Evolutionary conservation across 2,797 vertebrate species (phyloP).

Genomic region (Dicrostonyx torquatus): DNA sequence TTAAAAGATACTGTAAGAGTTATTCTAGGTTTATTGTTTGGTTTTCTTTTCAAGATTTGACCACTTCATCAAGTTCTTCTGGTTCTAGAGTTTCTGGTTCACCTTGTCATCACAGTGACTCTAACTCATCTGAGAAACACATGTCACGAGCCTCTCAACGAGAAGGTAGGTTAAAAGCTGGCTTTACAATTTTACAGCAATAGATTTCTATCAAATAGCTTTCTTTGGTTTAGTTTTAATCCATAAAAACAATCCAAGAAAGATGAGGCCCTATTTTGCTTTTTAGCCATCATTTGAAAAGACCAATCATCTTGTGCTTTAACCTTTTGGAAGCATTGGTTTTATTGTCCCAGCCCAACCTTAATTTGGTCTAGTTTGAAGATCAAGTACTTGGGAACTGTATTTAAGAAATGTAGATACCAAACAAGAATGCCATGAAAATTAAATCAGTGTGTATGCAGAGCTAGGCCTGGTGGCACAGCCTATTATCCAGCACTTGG

Average conservation of each 20-base stretch:
- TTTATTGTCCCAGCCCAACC: conserved; percentile 27
- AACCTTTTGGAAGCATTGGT: conserved; percentile 28
- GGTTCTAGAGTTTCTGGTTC: conserved; percentile 90
- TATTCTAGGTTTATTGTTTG: conserved; percentile 54
- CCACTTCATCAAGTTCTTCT: conserved; percentile 87
- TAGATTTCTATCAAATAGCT: background rate
- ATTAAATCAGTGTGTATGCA: conserved; percentile 17
- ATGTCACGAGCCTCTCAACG: conserved; percentile 90
- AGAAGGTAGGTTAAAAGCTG: conserved; percentile 90
- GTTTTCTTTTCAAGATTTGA: conserved; percentile 88
- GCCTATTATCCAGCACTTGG: background rate
- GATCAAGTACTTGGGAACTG: conserved; percentile 24
- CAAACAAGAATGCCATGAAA: conserved; percentile 22
- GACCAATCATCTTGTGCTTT: background rate
- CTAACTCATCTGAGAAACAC: conserved; percentile 89
- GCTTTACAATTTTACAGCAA: conserved; percentile 41
- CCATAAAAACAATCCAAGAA: conserved; percentile 45
- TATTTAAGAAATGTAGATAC: conserved; percentile 19
- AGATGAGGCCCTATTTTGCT: background rate
- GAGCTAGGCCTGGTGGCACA: background rate
- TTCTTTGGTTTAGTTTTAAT: conserved; percentile 63
- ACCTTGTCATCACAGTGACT: conserved; percentile 92
- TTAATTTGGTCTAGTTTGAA: conserved; percentile 54
- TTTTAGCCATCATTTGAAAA: conserved; percentile 37
- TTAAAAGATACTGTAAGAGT: conserved; percentile 26